Base-by-base conservation (phyloP, 2,797 vertebrate species). In the Eospalax fontanierii region DNA sequence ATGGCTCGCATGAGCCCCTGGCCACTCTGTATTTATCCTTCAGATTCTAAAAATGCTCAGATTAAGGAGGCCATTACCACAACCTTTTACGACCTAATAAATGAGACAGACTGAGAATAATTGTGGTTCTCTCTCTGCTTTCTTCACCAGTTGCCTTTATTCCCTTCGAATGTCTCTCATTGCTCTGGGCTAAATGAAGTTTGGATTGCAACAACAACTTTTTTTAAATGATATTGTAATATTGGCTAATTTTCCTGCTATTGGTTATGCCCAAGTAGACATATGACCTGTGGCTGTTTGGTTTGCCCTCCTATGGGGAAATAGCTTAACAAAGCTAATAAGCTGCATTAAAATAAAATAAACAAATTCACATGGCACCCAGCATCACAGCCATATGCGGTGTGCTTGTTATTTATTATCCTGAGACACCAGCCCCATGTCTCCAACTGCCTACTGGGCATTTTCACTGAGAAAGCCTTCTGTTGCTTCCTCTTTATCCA, bases 261-360 rank as follows among this genome's bases (percentile, higher is more conserved):
- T 95, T 96, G 87, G 93, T 96, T 96, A 94, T 96, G 95, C 87
- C 90, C 59, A 65, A 96, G 76, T 89, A 90, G 95, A 94, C 93
- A 54, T 91, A 96, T 88, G 93, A 96, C 97, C 95, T 70, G 87
- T 95, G 95, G 95, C 95, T 94, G 87, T 97, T 96, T 95, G 97
- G 95, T 92, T 96, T 82, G 61, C 73, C 82, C 50, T 93, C 84
- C 66, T 94, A 8, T 97, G 96, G 96, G 95, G 96, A 94, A 96
- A 97, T 84, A 75, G 35, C 78, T 96, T 96, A 93, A 91, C 0
- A 18, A 94, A 94, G 94, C 93, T 95, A 95, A 96, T 90, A 94
- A 87, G 75, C 85, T 94, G 46, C 86, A 96, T 95, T 97, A 97
- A 97, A 97, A 94, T 91, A 94, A 96, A 96, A 96, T 96, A 95